Evolutionary conservation across 2,797 vertebrate species (phyloP).

Genomic region (Cyprinodon diabolis): DNA sequence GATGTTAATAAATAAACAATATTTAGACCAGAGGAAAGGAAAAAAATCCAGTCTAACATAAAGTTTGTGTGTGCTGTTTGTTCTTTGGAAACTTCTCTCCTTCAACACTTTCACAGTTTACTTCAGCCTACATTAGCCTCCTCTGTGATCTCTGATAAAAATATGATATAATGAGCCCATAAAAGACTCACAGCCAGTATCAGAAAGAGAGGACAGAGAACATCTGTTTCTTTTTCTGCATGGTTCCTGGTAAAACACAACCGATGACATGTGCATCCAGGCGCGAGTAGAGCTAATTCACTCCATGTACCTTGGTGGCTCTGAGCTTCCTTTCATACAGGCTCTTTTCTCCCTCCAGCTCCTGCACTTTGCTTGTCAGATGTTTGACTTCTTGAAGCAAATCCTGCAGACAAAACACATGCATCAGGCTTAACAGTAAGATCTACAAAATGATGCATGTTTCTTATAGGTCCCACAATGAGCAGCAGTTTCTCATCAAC

Average conservation of each 20-base stretch:
- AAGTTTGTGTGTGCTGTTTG: not conserved
- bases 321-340: constrained; percentile 93
- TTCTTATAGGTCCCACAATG: constrained; percentile 7
- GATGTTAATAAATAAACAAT: not conserved
- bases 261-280: not conserved
- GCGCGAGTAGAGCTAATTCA: not conserved
- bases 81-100: not conserved
- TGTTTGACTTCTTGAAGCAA: constrained; percentile 88
- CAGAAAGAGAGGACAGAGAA: not conserved
- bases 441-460: not conserved
- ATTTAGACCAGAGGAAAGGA: not conserved
- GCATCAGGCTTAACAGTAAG: not conserved
- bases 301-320: constrained; percentile 89
- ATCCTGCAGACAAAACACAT: constrained; percentile 76
- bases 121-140: not conserved
- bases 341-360: constrained; percentile 91
- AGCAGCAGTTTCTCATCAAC: constrained; percentile 12
- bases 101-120: not conserved
- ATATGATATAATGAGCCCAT: constrained; percentile 6
- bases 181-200: constrained; percentile 3
- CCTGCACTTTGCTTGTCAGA: constrained; percentile 92
- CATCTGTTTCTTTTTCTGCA: not conserved
- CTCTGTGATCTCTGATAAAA: not conserved
- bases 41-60: not conserved
- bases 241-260: not conserved